phyloP scores from a whole-genome alignment of 2,113 vertebrate genomes.

The Hypomesus transpacificus region DNA sequence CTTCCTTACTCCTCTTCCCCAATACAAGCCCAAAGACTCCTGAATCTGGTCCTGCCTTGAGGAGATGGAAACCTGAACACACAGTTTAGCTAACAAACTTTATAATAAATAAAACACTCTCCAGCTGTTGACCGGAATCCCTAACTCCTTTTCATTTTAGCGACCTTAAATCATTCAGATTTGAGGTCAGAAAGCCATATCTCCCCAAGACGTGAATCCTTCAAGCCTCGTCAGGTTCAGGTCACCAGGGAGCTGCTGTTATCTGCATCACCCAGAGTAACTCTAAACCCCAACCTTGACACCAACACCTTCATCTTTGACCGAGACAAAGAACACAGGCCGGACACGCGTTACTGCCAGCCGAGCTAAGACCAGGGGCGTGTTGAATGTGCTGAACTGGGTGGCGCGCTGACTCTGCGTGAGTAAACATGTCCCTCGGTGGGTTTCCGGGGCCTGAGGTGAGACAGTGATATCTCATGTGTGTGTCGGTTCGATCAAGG shows the following conservation, averaged over 20 bases:
- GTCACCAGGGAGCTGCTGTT: not conserved
- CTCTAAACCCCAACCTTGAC: constrained; percentile 5
- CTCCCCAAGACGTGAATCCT: not conserved
- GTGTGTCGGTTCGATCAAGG: not conserved
- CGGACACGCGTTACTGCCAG: not conserved
- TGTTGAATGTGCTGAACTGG: not conserved
- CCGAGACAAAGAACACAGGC: not conserved
- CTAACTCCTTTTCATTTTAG: no score
- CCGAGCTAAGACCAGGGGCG: no score
- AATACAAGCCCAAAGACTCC: not conserved
- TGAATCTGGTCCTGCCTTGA: not conserved
- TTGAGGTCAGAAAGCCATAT: not conserved
- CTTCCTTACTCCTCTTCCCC: not conserved
- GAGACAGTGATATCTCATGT: no score
- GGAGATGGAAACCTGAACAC: not conserved
- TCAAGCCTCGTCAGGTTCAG: not conserved
- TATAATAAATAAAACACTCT: no score
- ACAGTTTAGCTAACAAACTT: no score
- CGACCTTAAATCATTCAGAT: no score
- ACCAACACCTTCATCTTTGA: not conserved
- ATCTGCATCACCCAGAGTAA: not conserved
- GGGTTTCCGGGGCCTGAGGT: no score
- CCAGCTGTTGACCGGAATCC: no score
- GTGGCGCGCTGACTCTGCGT: no score
- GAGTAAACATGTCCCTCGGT: no score